Base-by-base conservation (phyloP, 2,113 vertebrate species). In the Syrmaticus mikado region DNA sequence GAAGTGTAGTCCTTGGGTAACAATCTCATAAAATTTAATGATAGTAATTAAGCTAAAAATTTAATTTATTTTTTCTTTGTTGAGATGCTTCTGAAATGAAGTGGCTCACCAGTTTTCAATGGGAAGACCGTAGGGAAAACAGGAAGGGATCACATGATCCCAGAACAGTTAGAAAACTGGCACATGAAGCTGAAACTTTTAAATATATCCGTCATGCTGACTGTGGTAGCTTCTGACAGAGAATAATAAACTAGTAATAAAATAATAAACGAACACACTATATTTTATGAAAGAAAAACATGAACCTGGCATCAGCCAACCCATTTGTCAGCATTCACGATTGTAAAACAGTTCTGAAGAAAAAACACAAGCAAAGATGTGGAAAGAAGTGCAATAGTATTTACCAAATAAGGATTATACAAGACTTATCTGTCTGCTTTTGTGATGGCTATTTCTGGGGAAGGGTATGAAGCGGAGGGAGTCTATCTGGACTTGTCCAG, bases 181-280 rank as follows among this genome's bases (percentile, higher is more conserved):
- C 75, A 85, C n/a, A 45, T 0, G 0, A 36, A 85, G 53, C 53
- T 89, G 36, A 66, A 90, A 88, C 46, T 90, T 78, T 90, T 57
- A 93, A 96, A 96, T 86, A 94, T 20, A 78, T 43, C 11, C 85
- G 65, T 96, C 85, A 86, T 18, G 7, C 11, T 65, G 76, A 68
- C 65, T 43, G 34, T 88, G 38, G 82, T 93, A 81, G 82, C 24
- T 88, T 95, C 95, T 95, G 83, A 96, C 92, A 74, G 65, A 93
- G 88, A 96, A 96, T 94, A 96, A 96, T 90, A 95, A 96, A 95
- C 94, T 92, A 57, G 30, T 93, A 96, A 96, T 92, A 95, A 96
- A 57, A 57, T 92, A 96, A 96, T 92, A 95, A 96, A 96, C 93
- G 86, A 84, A 38, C 1, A 2, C 85, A 52, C 61, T 96, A 90